These are phyloP conservation scores for Eristalis tenax DNA, from an alignment of 2,888 invertebrate genomes.

Conservation along the genomic window DNA sequence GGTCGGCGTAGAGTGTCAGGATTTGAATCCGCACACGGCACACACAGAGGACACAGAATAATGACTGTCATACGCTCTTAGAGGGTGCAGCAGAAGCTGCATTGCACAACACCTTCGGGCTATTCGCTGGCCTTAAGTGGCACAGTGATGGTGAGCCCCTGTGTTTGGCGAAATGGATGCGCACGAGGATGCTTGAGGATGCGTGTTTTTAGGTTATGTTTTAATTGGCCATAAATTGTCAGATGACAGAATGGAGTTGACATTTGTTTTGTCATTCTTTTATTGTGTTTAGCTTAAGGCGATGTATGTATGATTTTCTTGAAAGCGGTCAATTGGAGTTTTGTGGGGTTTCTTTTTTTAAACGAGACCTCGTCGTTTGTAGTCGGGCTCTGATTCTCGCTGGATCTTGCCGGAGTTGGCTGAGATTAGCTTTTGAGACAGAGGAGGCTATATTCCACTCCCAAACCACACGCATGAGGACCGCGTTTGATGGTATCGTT, in stretches of 20 bases:
- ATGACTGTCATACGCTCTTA: conserved; percentile 54
- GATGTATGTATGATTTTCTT: not conserved
- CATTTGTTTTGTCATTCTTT: conserved; percentile 24
- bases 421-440: no score
- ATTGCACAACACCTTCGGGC: conserved; percentile 64
- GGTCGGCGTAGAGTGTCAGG: conserved; percentile 79
- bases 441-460: no score
- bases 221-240: conserved; percentile 78
- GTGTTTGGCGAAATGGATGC: conserved; percentile 53
- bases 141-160: conserved; percentile 53
- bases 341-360: not conserved
- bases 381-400: no score
- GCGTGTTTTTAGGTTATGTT: conserved; percentile 80
- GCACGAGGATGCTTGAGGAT: conserved; percentile 66
- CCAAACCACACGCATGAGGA: no score
- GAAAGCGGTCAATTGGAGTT: not conserved
- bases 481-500: no score
- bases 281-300: conserved; percentile 37
- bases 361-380: not conserved
- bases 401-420: no score
- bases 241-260: conserved; percentile 57
- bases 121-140: conserved; percentile 34
- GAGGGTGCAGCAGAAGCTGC: conserved; percentile 44
- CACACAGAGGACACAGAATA: conserved; percentile 31
- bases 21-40: conserved; percentile 80